These are phyloP conservation scores for Drosophila biarmipes DNA, from an alignment of 1,140 invertebrate species.

Conservation along the genomic window DNA sequence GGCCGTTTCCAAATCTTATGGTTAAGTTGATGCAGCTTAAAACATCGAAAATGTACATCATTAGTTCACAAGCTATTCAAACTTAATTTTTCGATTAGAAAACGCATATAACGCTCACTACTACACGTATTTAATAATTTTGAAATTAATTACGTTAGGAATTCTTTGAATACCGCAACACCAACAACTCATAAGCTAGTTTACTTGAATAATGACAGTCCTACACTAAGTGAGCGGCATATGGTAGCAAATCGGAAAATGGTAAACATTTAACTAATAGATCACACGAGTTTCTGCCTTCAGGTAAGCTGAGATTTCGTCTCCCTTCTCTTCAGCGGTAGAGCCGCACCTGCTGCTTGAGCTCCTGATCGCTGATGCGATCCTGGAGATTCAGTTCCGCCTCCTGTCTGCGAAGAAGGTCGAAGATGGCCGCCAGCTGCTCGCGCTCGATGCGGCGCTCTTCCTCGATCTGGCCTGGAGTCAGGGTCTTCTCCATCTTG, in stretches of 20 bases:
- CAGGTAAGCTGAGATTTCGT: constrained; percentile 27
- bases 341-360: constrained; percentile 72
- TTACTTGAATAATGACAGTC: background rate
- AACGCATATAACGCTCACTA: background rate
- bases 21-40: background rate
- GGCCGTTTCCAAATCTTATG: background rate
- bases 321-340: constrained; percentile 55
- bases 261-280: constrained; percentile 32
- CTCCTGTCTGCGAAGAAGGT: constrained; percentile 74
- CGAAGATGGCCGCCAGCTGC: constrained; percentile 77
- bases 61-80: background rate
- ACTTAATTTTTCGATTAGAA: background rate
- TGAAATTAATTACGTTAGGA: background rate
- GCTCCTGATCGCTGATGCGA: constrained; percentile 72
- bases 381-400: constrained; percentile 76
- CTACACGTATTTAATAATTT: background rate
- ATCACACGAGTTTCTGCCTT: constrained; percentile 38
- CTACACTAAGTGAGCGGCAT: background rate
- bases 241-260: background rate
- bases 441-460: constrained; percentile 77
- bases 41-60: too few species aligned
- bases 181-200: background rate
- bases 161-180: background rate
- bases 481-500: constrained; percentile 67
- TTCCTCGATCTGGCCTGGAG: constrained; percentile 68